Evolutionary conservation across 1,140 invertebrate genomes (phyloP), one percentile per base, ranked within the genome.

Genomic region (Scylla paramamosain): DNA sequence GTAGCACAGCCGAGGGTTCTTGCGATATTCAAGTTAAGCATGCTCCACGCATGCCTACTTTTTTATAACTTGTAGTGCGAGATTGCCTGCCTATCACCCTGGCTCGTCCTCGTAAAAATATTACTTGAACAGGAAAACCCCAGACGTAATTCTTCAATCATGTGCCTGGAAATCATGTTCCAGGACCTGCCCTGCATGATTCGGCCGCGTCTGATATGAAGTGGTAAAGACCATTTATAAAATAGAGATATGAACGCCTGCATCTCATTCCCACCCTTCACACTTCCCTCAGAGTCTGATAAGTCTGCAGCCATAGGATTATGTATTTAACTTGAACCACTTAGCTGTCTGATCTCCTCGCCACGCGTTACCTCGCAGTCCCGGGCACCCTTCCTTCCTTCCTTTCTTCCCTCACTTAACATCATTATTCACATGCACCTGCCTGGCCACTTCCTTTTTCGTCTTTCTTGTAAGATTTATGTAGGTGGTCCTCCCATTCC

Each of bases 341-440:
- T 87, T 87, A 46, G n/a, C 12, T 16, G 84, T 46, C 39, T 87
- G 84, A 87, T 39, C 39, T 45, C 29, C 28, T 39, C 7, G 84
- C 39, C 31, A 39, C 31, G 39, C 10, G 84, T 87, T 87, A 20
- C 39, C 84, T 39, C 25, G 31, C 12, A 39, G 14, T 39, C 39
- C 12, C 29, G 4, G 31, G 67, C 67, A 20, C 2, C 39, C n/a
- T 87, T 87, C 84, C 31, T 32, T 87, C 39, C 84, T n/a, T 87
- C 84, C 31, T 87, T 87, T 87, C 31, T 87, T 28, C 12, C 84
- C 14, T 32, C 39, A 46, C 16, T 87, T 87, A 87, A 87, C 84
- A 87, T 87, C 39, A 87, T 87, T 46, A 87, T 87, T 87, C 39
- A 87, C 84, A 87, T 87, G 39, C 84, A 39, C 84, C 84, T 39